These are phyloP conservation scores for Pollenia angustigena DNA, from an alignment of 2,888 invertebrate species.

Conservation along the genomic window DNA sequence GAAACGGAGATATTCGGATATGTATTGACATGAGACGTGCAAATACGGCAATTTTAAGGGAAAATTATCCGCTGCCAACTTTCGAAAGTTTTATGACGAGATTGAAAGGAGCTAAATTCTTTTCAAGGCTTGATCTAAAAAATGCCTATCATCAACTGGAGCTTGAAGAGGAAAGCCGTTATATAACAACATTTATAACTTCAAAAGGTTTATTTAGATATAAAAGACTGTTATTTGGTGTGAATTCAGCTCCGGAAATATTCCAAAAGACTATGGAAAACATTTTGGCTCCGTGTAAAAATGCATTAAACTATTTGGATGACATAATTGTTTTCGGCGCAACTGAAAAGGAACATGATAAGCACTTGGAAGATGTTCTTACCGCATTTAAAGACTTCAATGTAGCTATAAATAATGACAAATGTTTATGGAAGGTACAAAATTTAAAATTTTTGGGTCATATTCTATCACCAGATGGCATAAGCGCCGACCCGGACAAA, in stretches of 20 bases:
- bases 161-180: neutral
- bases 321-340: no score
- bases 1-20: neutral
- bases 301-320: no score
- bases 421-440: neutral
- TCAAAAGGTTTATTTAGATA: constrained; percentile 75
- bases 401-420: no score
- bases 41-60: constrained; percentile 33
- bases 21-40: constrained; percentile 43
- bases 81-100: constrained; percentile 15
- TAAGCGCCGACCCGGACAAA: neutral
- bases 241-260: constrained; percentile 76
- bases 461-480: constrained; percentile 9
- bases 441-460: neutral
- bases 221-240: constrained; percentile 80
- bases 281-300: no score
- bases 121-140: neutral
- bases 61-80: neutral
- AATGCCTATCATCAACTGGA: constrained; percentile 16
- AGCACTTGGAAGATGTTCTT: no score
- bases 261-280: no score
- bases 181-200: constrained; percentile 70
- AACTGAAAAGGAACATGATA: no score
- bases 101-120: constrained; percentile 1
- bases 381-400: no score